Base-by-base conservation (phyloP, 2,888 invertebrate species). In the Malachius bipustulatus region DNA sequence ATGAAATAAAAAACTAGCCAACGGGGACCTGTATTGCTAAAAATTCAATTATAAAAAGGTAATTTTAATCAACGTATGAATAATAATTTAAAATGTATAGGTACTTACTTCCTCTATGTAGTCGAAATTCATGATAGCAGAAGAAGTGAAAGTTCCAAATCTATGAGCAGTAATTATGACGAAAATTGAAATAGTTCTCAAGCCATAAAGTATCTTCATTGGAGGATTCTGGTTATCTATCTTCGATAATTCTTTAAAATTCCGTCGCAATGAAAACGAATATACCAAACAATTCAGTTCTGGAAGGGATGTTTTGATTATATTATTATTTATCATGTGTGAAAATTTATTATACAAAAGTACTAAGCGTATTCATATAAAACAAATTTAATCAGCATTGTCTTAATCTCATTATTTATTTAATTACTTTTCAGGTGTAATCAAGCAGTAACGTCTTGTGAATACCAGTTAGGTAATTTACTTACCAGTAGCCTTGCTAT, bases 121-220 rank as follows among this genome's bases (percentile, higher is more conserved):
- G 38, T 66, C 55, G 29, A 70, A 71, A 48, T 76, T 71, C 39
- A 69, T 64, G 28, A 72, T 57, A 0, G 74, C 69, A 1, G 71
- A 71, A 0, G 68, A 58, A 29, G 69, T 65, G 28, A 57, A 59
- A 2, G 70, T 66, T 2, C 70, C 73, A 24, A 70, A 62, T 34
- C 71, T 63, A 52, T 75, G 75, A 28, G 67, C 70, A 46, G 69
- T 48, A 4, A 71, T 70, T 15, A 75, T 66, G 14, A 71, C 59
- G 38, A 69, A 64, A 39, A 74, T 74, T 1, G 70, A 65, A 14
- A 74, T 46, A 29, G 67, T 69, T 31, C 70, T 62, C 15, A 75
- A 64, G 0, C 75, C 75, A 49, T 74, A 72, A n/a, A 75, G 51
- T 2, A 71, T 62, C 35, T 64, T 64, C n/a, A 70, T 32, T 55